phyloP scores from a whole-genome alignment of 1,140 invertebrate genomes.

The Achatina immaculata region DNA sequence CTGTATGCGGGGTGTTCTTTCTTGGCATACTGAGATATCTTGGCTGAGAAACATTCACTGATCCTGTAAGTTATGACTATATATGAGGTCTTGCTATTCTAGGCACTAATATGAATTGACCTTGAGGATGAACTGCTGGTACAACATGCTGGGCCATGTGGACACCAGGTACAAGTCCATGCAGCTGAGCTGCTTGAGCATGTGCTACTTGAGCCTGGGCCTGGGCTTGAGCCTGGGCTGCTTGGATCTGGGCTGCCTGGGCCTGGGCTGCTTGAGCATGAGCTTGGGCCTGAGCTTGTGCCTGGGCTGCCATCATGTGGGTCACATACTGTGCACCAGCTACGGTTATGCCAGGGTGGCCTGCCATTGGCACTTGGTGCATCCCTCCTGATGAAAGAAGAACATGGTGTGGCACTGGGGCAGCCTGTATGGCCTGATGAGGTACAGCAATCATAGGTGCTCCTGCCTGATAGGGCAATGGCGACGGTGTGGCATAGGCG shows the following conservation, averaged over 20 bases:
- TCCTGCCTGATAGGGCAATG: constrained; percentile 45
- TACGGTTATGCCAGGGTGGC: constrained; percentile 19
- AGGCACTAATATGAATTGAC: constrained; percentile 43
- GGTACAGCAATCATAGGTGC: constrained; percentile 47
- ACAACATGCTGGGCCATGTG: constrained; percentile 39
- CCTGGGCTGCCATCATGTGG: constrained; percentile 41
- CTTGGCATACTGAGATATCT: no score
- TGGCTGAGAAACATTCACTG: no score
- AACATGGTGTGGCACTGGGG: constrained; percentile 9
- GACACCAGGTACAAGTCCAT: constrained; percentile 35
- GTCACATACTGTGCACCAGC: constrained; percentile 36
- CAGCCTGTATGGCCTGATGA: constrained; percentile 29
- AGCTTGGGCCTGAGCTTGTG: constrained; percentile 39
- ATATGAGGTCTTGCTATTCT: constrained; percentile 43
- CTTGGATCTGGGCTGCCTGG: constrained; percentile 38
- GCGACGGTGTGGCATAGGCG: constrained; percentile 36
- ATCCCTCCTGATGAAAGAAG: not conserved
- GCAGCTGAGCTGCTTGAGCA: constrained; percentile 31
- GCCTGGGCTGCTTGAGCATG: constrained; percentile 39
- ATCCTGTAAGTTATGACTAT: constrained; percentile 11
- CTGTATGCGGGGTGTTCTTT: no score
- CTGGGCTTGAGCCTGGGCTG: constrained; percentile 39
- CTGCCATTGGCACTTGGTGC: constrained; percentile 27
- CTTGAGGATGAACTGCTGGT: constrained; percentile 33
- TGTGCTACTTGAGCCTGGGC: constrained; percentile 25